phyloP scores from a whole-genome alignment of 2,888 invertebrate genomes.

The Lordiphosa andalusiaca region DNA sequence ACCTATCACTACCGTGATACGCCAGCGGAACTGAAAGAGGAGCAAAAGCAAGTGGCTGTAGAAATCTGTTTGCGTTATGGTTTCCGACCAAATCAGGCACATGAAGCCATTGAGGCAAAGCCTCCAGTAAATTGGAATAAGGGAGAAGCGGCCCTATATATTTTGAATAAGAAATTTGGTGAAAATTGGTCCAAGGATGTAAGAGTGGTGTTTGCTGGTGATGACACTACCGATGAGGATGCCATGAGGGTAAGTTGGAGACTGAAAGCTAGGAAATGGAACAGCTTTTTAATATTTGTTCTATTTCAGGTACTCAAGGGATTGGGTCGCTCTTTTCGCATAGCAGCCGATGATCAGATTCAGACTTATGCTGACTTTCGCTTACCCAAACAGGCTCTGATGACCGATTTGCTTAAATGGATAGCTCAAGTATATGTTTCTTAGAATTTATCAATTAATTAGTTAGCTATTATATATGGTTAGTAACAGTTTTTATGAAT shows the following conservation, averaged over 20 bases:
- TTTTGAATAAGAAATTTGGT: constrained; percentile 87
- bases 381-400: constrained; percentile 86
- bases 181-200: constrained; percentile 86
- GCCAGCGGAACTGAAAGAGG: constrained; percentile 82
- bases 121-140: constrained; percentile 84
- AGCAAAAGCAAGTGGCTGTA: constrained; percentile 82
- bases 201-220: constrained; percentile 91
- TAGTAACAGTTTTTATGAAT: not conserved
- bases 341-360: constrained; percentile 85
- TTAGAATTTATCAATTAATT: constrained; percentile 13
- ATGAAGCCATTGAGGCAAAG: constrained; percentile 88
- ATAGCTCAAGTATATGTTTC: constrained; percentile 79
- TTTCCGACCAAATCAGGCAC: constrained; percentile 85
- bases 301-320: constrained; percentile 84
- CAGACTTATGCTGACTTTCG: constrained; percentile 87
- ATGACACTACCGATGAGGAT: constrained; percentile 94
- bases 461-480: not conserved
- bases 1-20: constrained; percentile 88
- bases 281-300: constrained; percentile 1
- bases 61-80: constrained; percentile 84
- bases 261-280: not conserved
- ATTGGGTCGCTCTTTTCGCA: constrained; percentile 88
- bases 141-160: constrained; percentile 86
- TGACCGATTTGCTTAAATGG: constrained; percentile 87
- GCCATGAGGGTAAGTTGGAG: constrained; percentile 87